Conservation (phyloP, 2,113 vertebrate species). For the Micronisus gabar region DNA sequence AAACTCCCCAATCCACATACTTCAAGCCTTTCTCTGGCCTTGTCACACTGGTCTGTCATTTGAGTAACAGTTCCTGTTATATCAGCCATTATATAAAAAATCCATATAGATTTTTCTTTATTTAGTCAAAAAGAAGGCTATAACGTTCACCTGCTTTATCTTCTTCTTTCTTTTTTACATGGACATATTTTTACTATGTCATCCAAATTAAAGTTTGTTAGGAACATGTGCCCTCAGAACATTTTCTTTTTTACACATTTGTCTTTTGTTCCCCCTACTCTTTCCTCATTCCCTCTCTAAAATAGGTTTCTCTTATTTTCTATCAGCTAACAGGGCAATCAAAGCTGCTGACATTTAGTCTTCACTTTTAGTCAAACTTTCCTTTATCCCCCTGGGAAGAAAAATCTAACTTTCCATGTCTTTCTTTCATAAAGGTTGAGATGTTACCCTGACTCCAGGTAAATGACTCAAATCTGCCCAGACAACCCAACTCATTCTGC, state of each 20-base stretch:
- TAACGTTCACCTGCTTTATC: background rate
- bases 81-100: background rate
- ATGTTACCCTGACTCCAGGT: background rate
- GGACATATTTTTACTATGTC: background rate
- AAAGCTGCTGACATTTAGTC: background rate
- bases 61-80: background rate
- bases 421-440: background rate
- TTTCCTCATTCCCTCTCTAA: background rate
- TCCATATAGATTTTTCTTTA: background rate
- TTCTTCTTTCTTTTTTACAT: background rate
- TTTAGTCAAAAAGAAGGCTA: background rate
- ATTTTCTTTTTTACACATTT: background rate
- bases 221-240: background rate
- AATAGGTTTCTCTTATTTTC: background rate
- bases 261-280: rapidly evolving
- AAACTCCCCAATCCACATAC: background rate
- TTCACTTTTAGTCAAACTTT: background rate
- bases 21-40: background rate
- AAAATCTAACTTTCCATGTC: background rate
- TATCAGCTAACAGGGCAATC: background rate
- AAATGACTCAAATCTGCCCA: background rate
- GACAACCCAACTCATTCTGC: background rate
- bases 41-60: background rate
- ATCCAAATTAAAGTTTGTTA: background rate
- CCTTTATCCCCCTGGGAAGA: background rate